Base-by-base conservation (phyloP, 2,888 invertebrate genomes). In the Xylophagus ater region DNA sequence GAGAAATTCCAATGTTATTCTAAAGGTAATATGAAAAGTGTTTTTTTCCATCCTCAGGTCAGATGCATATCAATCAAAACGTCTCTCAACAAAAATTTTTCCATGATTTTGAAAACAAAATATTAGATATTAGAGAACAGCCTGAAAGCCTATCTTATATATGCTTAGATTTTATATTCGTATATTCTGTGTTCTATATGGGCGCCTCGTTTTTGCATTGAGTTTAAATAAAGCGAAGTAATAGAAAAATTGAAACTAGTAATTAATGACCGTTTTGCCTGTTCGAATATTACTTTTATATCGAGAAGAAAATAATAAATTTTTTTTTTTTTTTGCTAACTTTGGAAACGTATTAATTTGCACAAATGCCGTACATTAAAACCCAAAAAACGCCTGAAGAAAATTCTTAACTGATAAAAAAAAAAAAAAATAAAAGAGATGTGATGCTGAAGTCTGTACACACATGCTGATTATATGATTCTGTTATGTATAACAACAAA, bases 251-350 rank as follows among this genome's bases (percentile, higher is more conserved):
- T 44, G 45, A 47, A 47, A 42, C 45, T 43, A 45, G 47, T 49
- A 50, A 50, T 50, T 50, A 50, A 50, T 49, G 47, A 47, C 44
- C 45, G 43, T 48, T 48, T 48, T 48, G 44, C 47, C 44, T 46
- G 45, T 40, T 26, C 14, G 35, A 19, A 21, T 14, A 4, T 13
- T 4, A 3, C n/a, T 20, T 7, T 3, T 9, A 17, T 33, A 14
- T 14, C 19, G 13, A 12, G 20, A 18, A 4, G 21, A 20, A 5
- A 33, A 5, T 20, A 14, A 13, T 3, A 15, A 18, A 26, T 26
- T 25, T 9, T 26, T 20, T 25, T 28, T 9, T 26, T 26, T 35
- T 26, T 23, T 35, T 35, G 25, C 19, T 25, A 35, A 26, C 35
- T 35, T 25, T 15, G 35, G 26, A 35, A 35, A 35, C 35, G 35